Conservation (phyloP, 2,113 vertebrate genomes). For the Axis porcinus region DNA sequence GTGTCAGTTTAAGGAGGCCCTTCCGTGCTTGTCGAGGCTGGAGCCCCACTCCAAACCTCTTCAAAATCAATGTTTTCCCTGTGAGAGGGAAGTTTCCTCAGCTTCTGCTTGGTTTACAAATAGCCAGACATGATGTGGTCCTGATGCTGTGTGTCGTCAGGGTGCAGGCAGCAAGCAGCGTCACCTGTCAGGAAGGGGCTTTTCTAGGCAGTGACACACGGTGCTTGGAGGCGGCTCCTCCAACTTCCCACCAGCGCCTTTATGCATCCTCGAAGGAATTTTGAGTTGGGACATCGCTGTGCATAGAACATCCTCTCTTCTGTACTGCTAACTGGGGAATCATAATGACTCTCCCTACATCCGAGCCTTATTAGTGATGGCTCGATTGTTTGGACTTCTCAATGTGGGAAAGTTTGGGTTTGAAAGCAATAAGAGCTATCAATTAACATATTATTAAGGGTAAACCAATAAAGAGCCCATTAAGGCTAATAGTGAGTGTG, state of each 20-base stretch:
- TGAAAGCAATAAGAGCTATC: constrained; percentile 55
- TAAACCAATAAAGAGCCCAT: constrained; percentile 76
- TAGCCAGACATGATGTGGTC: constrained; percentile 89
- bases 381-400: constrained; percentile 47
- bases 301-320: neutral
- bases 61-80: constrained; percentile 88
- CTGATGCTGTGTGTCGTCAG: constrained; percentile 85
- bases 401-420: constrained; percentile 8
- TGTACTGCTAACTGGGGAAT: neutral
- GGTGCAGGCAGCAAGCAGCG: constrained; percentile 82
- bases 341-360: neutral
- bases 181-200: constrained; percentile 85
- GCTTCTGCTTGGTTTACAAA: constrained; percentile 93
- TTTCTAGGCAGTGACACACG: constrained; percentile 64
- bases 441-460: constrained; percentile 73
- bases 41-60: constrained; percentile 85
- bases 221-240: constrained; percentile 73
- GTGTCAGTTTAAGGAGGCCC: constrained; percentile 91
- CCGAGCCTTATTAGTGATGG: constrained; percentile 20
- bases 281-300: rapidly evolving
- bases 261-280: neutral
- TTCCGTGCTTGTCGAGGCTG: constrained; percentile 86
- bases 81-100: constrained; percentile 87
- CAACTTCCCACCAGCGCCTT: constrained; percentile 41
- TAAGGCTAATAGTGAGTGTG: constrained; percentile 73